These are phyloP conservation scores for Dryas iulia DNA, from an alignment of 1,140 invertebrate species.

Conservation along the genomic window DNA sequence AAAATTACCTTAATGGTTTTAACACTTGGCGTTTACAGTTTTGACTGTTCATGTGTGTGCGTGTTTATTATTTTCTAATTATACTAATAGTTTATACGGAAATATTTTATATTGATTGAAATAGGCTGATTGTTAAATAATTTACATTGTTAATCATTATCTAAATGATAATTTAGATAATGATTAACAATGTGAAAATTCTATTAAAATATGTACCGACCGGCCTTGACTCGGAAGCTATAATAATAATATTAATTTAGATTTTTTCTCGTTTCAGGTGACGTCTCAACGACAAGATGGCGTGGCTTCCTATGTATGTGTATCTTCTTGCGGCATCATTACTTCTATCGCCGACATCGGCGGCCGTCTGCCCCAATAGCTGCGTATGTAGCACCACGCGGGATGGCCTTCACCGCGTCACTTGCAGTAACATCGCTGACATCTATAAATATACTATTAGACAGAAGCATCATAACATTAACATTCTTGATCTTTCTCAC, in stretches of 20 bases:
- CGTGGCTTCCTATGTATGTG: slow-evolving; percentile 47
- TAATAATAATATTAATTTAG: background rate
- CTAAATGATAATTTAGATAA: too few relatives aligned
- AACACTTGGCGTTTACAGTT: background rate
- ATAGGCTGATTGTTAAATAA: background rate
- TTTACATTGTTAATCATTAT: too few relatives aligned
- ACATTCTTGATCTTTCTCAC: slow-evolving; percentile 81
- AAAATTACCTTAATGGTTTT: background rate
- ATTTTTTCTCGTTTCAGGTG: slow-evolving; percentile 60
- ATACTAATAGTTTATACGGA: background rate
- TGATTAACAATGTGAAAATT: too few relatives aligned
- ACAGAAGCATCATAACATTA: slow-evolving; percentile 78
- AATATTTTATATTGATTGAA: background rate
- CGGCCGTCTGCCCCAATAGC: slow-evolving; percentile 61
- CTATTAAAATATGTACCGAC: too few relatives aligned
- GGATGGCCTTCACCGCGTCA: slow-evolving; percentile 67
- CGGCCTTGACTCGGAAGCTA: too few relatives aligned
- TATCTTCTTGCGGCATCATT: slow-evolving; percentile 55
- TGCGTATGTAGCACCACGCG: slow-evolving; percentile 68
- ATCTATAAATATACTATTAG: slow-evolving; percentile 73
- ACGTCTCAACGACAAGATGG: slow-evolving; percentile 54
- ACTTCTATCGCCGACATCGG: slow-evolving; percentile 50
- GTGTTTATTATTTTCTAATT: too few relatives aligned
- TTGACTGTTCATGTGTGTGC: background rate
- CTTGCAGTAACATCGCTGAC: slow-evolving; percentile 64